phyloP scores from a whole-genome alignment of 2,797 vertebrate genomes.

The Semotilus atromaculatus region DNA sequence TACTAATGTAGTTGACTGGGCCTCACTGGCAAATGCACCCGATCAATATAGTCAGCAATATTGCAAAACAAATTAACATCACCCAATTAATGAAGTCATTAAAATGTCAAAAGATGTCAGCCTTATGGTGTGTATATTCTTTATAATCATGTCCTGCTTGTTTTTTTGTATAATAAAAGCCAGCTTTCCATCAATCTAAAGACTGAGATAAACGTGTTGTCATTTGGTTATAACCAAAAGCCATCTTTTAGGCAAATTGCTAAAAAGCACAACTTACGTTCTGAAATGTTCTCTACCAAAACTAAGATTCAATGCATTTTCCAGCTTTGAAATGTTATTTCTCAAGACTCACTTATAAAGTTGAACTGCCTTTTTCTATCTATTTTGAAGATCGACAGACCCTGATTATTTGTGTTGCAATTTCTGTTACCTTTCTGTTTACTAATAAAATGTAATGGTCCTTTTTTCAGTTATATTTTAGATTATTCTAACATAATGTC shows the following conservation, averaged over 20 bases:
- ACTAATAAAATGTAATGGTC: neutral
- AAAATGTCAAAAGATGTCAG: neutral
- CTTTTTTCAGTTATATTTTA: neutral
- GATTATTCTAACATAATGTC: neutral
- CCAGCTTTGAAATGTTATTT: neutral
- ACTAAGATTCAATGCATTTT: neutral
- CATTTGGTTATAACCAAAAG: neutral
- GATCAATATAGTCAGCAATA: neutral
- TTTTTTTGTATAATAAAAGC: neutral
- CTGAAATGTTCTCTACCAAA: neutral
- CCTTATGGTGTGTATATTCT: neutral
- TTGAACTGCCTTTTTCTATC: neutral
- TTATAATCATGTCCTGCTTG: neutral
- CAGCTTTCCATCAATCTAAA: neutral
- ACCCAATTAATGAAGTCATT: neutral
- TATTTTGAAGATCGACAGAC: neutral
- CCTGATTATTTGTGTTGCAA: neutral
- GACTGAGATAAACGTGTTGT: neutral
- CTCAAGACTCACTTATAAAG: neutral
- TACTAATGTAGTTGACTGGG: neutral
- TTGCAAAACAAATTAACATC: neutral
- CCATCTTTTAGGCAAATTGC: neutral
- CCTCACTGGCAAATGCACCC: neutral
- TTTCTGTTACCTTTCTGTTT: neutral
- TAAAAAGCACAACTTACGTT: neutral